phyloP scores from a whole-genome alignment of 2,113 vertebrate species.

The Pluvianellus socialis region DNA sequence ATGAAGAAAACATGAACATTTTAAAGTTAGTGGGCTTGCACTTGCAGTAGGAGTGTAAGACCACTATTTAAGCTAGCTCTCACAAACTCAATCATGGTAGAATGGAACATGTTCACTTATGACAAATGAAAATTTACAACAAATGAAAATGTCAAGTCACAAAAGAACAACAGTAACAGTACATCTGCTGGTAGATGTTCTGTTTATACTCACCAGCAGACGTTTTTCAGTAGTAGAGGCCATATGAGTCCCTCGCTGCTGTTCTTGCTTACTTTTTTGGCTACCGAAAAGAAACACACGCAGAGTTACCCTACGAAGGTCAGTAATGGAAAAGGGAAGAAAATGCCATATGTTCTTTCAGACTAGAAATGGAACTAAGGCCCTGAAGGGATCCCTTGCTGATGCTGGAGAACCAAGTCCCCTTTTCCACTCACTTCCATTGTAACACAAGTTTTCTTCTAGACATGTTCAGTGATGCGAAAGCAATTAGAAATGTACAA shows the following conservation, averaged over 20 bases:
- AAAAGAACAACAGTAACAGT: not conserved
- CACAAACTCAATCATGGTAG: not conserved
- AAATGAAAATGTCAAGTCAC: not conserved
- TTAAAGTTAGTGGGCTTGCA: not conserved
- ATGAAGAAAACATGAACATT: not conserved
- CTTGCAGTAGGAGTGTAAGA: not conserved
- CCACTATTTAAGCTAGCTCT: not conserved
- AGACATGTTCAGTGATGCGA: not conserved
- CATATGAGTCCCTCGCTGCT: not conserved
- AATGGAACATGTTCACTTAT: not conserved
- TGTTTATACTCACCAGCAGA: not conserved
- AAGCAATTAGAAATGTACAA: not conserved
- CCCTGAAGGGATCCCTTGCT: not conserved
- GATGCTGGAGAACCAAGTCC: not conserved
- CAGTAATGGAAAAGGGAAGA: not conserved
- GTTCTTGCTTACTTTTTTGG: not conserved
- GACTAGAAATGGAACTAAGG: not conserved
- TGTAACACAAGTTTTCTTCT: not conserved
- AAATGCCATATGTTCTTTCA: rapidly evolving
- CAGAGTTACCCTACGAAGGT: not conserved
- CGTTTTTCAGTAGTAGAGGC: not conserved
- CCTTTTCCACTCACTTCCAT: not conserved
- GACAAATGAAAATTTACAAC: not conserved
- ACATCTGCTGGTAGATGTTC: not conserved
- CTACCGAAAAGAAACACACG: not conserved